Evolutionary conservation across 1,140 invertebrate species (phyloP).

Genomic region (Hycleus cichorii): DNA sequence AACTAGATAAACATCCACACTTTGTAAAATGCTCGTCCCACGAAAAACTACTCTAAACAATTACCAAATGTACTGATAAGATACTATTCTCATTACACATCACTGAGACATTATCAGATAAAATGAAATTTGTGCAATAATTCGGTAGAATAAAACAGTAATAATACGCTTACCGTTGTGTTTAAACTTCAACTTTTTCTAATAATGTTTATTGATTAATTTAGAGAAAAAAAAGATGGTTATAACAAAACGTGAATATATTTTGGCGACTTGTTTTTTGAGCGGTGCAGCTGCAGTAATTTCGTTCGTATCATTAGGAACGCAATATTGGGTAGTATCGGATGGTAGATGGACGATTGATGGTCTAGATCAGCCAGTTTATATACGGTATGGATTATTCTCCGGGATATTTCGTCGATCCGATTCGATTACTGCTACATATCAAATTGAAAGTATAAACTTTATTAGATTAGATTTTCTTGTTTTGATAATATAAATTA

Average conservation of each 20-base stretch:
- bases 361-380: not conserved
- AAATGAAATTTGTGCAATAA: no score
- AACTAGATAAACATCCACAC: no score
- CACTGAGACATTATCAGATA: no score
- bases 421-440: not conserved
- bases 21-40: no score
- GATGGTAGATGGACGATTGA: not conserved
- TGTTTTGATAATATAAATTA: no score
- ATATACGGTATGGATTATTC: slow-evolving; percentile 19
- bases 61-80: no score
- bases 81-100: no score
- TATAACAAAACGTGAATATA: slow-evolving; percentile 18
- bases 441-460: not conserved
- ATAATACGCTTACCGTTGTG: no score
- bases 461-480: not conserved
- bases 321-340: slow-evolving; percentile 16
- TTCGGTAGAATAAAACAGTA: no score
- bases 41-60: no score
- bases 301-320: slow-evolving; percentile 18
- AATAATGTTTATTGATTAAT: not conserved
- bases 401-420: slow-evolving; percentile 1
- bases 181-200: not conserved
- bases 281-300: slow-evolving; percentile 17
- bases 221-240: slow-evolving; percentile 13
- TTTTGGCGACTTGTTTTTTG: slow-evolving; percentile 16